Base-by-base conservation (phyloP, 2,888 invertebrate genomes). In the Drosophila greeni region DNA sequence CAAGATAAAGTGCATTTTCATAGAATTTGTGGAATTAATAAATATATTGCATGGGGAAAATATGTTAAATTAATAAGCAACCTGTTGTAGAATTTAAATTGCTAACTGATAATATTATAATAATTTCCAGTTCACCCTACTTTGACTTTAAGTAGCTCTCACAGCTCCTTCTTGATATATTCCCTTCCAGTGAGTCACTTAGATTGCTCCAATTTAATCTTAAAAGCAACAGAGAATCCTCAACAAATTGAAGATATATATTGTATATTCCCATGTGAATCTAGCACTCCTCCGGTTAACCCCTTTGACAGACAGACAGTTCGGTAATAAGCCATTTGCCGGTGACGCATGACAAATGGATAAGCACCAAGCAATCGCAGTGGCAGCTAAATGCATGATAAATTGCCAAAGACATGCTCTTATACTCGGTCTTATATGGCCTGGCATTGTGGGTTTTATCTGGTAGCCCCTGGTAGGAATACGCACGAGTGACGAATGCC, bases 321-420 rank as follows among this genome's bases (percentile, higher is more conserved):
- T 54, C 33, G 33, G 26, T 54, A 31, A 33, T 36, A 52, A 45
- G 62, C 31, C 43, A 52, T 24, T 26, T 31, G 31, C 26, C 16
- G 24, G 24, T 64, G 75, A 75, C 73, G 66, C 74, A 74, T 39
- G 45, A 53, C 11, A 51, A 54, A 64, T 64, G 61, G 61, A 51
- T 64, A 52, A 64, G 36, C 51, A 11, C 12, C 9, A 42, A 42
- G 59, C 36, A 45, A 23, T 51, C 31, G 33, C 52, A 48, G 42
- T 29, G 43, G 40, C 14, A 37, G 37, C 16, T 49, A 53, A 76
- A 52, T 56, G 43, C 54, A 58, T 56, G 65, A 73, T 75, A 75
- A 75, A 75, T 69, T 55, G 57, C 53, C 29, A 36, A 18, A 23
- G n/a, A 31, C 23, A 20, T 20, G 16, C 60, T 48, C 47, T 40